Percentiles rank a stretch among this genome's conserved stretches.
These are phyloP conservation scores for Heliconius eleuchia DNA, from an alignment of 1,140 invertebrate genomes.

Conservation along the genomic window DNA sequence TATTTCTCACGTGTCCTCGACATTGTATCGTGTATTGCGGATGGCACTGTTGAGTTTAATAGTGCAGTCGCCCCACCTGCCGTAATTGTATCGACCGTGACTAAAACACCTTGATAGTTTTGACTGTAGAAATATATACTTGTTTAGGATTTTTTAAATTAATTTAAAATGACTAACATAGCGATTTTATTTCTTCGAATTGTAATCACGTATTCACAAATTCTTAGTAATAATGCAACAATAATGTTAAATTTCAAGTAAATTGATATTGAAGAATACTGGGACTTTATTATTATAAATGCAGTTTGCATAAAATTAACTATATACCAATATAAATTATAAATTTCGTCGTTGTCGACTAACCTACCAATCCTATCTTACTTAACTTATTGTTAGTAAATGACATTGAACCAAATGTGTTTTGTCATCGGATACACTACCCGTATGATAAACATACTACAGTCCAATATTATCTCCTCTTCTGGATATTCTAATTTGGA, in stretches of 20 bases:
- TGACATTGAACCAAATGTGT: constrained; percentile 40
- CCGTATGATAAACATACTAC: constrained; percentile 1
- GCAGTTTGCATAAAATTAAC: background rate
- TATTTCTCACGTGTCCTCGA: constrained; percentile 45
- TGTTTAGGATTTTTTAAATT: background rate
- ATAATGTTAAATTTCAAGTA: background rate
- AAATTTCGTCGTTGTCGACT: background rate
- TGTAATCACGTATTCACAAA: constrained; percentile 16
- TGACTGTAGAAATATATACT: constrained; percentile 22
- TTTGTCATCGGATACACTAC: constrained; percentile 30
- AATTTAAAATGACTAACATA: background rate
- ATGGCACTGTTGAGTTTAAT: constrained; percentile 47
- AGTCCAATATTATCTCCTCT: background rate
- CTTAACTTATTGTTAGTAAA: constrained; percentile 26
- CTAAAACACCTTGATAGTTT: constrained; percentile 65
- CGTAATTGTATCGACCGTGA: constrained; percentile 68
- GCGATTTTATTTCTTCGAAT: constrained; percentile 19
- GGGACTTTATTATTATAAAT: background rate
- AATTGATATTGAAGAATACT: background rate
- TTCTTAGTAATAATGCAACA: constrained; percentile 2
- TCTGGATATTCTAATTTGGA: constrained; percentile 21
- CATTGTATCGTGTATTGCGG: constrained; percentile 51
- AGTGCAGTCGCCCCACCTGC: constrained; percentile 66
- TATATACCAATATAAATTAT: background rate
- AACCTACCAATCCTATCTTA: constrained; percentile 4